These are phyloP conservation scores for Hyperoodon ampullatus DNA, from an alignment of 2,113 vertebrate genomes.

Conservation along the genomic window DNA sequence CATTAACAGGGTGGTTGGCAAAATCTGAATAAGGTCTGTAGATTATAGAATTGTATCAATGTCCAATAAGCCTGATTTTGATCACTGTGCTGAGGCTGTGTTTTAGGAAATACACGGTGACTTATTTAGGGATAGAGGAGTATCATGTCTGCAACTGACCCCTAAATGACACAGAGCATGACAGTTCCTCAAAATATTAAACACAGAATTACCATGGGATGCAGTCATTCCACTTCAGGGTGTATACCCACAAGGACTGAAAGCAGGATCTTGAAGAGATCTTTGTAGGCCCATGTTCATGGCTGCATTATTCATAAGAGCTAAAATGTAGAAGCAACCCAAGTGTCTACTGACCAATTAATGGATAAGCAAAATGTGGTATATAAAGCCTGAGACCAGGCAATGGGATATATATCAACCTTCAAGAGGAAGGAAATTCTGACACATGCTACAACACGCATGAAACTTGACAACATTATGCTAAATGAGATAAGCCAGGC, in stretches of 20 bases:
- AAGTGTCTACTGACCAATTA: accelerated
- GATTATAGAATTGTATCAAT: neutral
- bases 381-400: neutral
- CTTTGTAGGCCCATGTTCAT: neutral
- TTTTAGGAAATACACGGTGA: neutral
- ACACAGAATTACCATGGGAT: neutral
- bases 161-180: neutral
- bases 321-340: neutral
- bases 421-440: neutral
- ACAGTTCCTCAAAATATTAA: neutral
- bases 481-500: neutral
- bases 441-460: neutral
- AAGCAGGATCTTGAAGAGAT: neutral
- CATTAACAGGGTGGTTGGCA: neutral
- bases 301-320: neutral
- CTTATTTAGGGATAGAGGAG: neutral
- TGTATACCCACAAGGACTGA: neutral
- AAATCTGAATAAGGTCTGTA: neutral
- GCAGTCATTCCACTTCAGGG: no score
- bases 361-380: neutral
- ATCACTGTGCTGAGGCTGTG: neutral
- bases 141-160: neutral
- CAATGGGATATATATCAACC: neutral
- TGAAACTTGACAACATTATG: neutral
- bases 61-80: neutral